Evolutionary conservation across 2,888 invertebrate species (phyloP), one percentile per base, ranked within the genome.

Genomic region (Archips xylosteana): DNA sequence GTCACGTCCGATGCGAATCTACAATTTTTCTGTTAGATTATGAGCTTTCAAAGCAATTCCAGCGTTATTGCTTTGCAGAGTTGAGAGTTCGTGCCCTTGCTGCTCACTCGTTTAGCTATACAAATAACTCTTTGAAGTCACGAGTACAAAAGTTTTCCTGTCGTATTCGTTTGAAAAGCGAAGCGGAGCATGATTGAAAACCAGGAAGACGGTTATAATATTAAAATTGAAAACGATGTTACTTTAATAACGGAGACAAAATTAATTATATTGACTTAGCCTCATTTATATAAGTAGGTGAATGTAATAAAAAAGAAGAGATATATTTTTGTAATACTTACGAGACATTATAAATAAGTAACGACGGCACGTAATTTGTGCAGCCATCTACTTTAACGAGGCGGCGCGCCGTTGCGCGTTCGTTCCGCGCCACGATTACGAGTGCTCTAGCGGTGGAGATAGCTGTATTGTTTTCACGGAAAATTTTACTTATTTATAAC

Each of bases 381-480:
- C 76, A 78, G 76, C 78, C 77, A 83, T 86, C 81, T 79, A 76
- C 74, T 80, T 82, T 82, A 83, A 85, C 78, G 81, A 82, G 78
- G 66, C 76, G 57, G 12, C 54, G 47, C 54, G 36, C 34, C 51
- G 15, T 54, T 15, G 15, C 51, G 51, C 60, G 61, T 61, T 75
- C 76, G 78, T 78, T 78, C 71, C 78, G 68, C 72, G 59, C 69
- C 71, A 75, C 73, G 76, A 76, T 78, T 74, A 76, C 76, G 76
- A 76, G 71, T 42, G 71, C 74, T 75, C 67, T 59, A 36, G 51
- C 60, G 32, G 45, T 65, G 61, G 10, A 62, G 68, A 71, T 39
- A 62, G 66, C 71, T 49, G 49, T 75, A 76, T 76, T 76, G 71
- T 75, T 75, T 74, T 71, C 66, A 67, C 71, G 47, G 49, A 65